Conservation (phyloP, 1,140 invertebrate species). For the Euura lappo region DNA sequence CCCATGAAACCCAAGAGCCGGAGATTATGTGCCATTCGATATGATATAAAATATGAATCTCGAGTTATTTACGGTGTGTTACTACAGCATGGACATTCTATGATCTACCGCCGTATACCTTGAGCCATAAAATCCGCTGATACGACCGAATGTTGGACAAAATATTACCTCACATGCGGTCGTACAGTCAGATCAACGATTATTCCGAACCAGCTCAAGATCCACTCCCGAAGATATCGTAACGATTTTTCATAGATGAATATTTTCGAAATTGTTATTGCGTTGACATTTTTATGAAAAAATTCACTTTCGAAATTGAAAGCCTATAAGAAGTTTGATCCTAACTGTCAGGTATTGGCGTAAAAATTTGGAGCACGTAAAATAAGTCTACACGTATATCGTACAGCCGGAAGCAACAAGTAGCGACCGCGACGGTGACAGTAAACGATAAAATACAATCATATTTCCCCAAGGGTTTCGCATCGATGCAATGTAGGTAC, state of each 20-base stretch:
- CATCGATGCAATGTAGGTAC: not conserved
- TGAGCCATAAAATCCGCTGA: not conserved
- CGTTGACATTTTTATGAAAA: no score
- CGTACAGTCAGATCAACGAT: not conserved
- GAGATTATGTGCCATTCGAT: not conserved
- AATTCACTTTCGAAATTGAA: no score
- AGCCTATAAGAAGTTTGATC: no score
- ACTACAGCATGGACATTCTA: not conserved
- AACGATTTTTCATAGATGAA: no score
- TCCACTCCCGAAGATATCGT: no score
- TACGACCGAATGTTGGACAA: not conserved
- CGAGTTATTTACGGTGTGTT: slow-evolving; percentile 4
- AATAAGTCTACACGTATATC: not conserved
- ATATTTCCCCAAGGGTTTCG: slow-evolving; percentile 1
- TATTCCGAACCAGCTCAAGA: not conserved
- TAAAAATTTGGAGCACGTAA: not conserved
- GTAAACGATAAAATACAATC: slow-evolving; percentile 4
- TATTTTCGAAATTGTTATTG: no score
- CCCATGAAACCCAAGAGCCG: not conserved
- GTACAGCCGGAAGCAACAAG: slow-evolving; percentile 6
- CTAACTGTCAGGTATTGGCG: no score
- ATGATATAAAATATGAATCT: not conserved
- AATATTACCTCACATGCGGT: not conserved
- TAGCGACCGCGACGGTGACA: not conserved
- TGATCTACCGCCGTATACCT: not conserved